A percentile compares a stretch with the other conserved stretches of the same genome.
phyloP scores from a whole-genome alignment of 1,140 invertebrate genomes.

The Dryas iulia region DNA sequence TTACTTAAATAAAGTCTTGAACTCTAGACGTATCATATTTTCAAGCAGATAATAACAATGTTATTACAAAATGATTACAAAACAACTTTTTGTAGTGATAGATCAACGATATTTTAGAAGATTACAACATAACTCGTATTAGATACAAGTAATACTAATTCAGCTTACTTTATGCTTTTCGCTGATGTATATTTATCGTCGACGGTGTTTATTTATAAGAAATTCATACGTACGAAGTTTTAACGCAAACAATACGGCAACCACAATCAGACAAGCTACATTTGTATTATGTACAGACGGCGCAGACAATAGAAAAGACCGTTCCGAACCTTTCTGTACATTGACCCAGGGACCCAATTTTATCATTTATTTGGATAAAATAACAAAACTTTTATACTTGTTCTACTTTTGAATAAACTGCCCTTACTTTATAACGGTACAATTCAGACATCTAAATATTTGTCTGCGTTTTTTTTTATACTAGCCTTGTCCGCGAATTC shows the following conservation, averaged over 20 bases:
- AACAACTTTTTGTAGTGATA: not conserved
- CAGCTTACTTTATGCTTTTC: slow-evolving; percentile 4
- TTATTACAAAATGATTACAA: not conserved
- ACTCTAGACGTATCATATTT: not conserved
- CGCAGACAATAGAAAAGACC: slow-evolving; percentile 10
- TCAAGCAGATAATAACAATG: not conserved
- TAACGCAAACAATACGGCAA: slow-evolving; percentile 22
- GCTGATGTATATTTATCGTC: slow-evolving; percentile 3
- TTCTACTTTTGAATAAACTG: not conserved
- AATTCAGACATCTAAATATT: not conserved
- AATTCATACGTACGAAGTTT: slow-evolving; percentile 16
- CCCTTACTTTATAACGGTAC: not conserved
- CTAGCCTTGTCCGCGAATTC: too few species aligned
- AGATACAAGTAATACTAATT: not conserved
- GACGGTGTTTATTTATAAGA: slow-evolving; percentile 22
- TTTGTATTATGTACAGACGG: slow-evolving; percentile 15
- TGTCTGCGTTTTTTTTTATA: not conserved
- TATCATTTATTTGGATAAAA: not conserved
- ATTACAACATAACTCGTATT: not conserved
- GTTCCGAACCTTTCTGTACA: not conserved
- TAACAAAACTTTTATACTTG: not conserved
- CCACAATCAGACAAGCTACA: slow-evolving; percentile 2
- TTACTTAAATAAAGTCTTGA: not conserved
- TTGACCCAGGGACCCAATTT: not conserved
- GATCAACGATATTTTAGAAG: not conserved